phyloP scores from a whole-genome alignment of 2,113 vertebrate species.

The Callionymus lyra region DNA sequence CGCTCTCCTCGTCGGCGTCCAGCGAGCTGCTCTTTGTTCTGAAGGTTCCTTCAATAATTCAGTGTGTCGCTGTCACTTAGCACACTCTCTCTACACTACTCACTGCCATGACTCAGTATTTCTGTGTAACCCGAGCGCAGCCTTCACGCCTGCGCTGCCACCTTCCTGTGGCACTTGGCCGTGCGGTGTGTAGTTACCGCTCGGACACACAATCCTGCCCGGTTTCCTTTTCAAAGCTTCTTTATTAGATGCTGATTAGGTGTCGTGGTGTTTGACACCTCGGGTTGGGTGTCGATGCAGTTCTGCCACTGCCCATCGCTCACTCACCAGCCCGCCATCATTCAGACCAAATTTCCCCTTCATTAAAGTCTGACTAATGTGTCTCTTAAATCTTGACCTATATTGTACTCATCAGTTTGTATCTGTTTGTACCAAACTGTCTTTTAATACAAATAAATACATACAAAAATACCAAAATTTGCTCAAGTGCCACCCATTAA shows the following conservation, averaged over 20 bases:
- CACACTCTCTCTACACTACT: conserved; percentile 63
- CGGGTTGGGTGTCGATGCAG: conserved; percentile 38
- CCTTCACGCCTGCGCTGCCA: conserved; percentile 34
- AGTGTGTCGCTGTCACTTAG: conserved; percentile 60
- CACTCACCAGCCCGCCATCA: no score
- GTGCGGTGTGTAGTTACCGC: conserved; percentile 58
- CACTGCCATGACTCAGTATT: conserved; percentile 69
- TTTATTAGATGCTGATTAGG: conserved; percentile 53
- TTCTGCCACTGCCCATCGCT: background rate
- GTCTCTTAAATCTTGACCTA: no score
- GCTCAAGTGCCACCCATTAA: no score
- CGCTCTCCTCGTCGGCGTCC: conserved; percentile 52
- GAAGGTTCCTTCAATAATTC: conserved; percentile 53
- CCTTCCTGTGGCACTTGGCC: conserved; percentile 49
- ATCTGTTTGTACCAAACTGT: no score
- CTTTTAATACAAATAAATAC: no score
- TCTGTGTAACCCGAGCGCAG: conserved; percentile 67
- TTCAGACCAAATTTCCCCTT: no score
- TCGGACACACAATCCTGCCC: conserved; percentile 36
- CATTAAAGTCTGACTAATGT: no score
- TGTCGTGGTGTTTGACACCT: conserved; percentile 55
- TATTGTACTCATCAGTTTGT: no score
- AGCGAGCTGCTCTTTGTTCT: conserved; percentile 52
- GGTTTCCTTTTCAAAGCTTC: conserved; percentile 62
- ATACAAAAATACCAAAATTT: no score